phyloP scores from a whole-genome alignment of 2,797 vertebrate genomes.

The Liparis tanakae region DNA sequence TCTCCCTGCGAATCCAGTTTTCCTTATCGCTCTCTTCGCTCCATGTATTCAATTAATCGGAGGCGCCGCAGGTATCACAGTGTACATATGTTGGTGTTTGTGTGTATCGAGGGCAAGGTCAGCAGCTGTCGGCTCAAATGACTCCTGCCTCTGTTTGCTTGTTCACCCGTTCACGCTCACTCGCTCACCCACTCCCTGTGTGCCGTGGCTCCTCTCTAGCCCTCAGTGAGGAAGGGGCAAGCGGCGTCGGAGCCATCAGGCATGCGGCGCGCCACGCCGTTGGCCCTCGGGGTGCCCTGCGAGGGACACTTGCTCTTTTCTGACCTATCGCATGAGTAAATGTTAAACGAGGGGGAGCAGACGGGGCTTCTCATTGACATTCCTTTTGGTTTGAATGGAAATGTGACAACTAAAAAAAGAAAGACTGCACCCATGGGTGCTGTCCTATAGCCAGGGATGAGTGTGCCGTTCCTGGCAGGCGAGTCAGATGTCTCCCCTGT shows the following conservation, averaged over 20 bases:
- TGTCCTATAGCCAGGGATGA: slow-evolving; percentile 77
- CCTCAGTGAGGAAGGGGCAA: slow-evolving; percentile 20
- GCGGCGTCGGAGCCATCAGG: slow-evolving; percentile 56
- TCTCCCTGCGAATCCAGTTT: slow-evolving; percentile 27
- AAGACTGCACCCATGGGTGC: slow-evolving; percentile 77
- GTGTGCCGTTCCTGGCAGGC: slow-evolving; percentile 69
- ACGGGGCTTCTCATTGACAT: slow-evolving; percentile 79
- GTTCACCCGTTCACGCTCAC: slow-evolving; percentile 34
- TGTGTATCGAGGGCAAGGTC: slow-evolving; percentile 60
- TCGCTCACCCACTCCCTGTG: slow-evolving; percentile 24
- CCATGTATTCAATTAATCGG: slow-evolving; percentile 59
- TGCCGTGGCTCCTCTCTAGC: slow-evolving; percentile 6
- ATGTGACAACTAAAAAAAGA: slow-evolving; percentile 51
- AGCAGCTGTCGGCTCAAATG: slow-evolving; percentile 48
- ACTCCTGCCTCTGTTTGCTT: slow-evolving; percentile 46
- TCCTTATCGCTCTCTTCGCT: slow-evolving; percentile 31
- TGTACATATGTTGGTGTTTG: slow-evolving; percentile 42
- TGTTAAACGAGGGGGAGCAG: slow-evolving; percentile 77
- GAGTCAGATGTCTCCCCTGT: slow-evolving; percentile 66
- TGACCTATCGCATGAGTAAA: slow-evolving; percentile 83
- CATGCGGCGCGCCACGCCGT: slow-evolving; percentile 66
- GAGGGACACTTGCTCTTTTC: slow-evolving; percentile 83
- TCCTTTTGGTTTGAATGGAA: slow-evolving; percentile 74
- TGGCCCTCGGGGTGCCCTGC: slow-evolving; percentile 70
- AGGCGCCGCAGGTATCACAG: slow-evolving; percentile 13